A percentile compares a stretch with the other conserved stretches of the same genome.
Evolutionary conservation across 2,113 vertebrate species (phyloP).

Genomic region (Lepus europaeus): DNA sequence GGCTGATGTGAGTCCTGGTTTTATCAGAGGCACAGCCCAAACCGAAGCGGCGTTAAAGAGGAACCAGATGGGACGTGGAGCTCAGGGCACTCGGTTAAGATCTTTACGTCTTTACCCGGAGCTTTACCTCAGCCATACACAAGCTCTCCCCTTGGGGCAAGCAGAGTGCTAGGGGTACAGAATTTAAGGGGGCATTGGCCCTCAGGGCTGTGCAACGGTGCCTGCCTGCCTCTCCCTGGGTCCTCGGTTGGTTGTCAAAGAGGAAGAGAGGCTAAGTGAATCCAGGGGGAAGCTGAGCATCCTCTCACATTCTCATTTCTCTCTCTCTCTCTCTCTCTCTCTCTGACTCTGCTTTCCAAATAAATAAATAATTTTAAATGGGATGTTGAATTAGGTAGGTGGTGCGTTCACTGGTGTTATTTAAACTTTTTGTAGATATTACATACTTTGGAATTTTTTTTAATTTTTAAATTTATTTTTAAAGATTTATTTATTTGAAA

Average conservation of each 20-base stretch:
- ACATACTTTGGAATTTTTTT: no score
- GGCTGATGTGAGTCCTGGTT: not conserved
- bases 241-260: not conserved
- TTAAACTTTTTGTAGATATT: not conserved
- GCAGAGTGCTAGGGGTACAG: not conserved
- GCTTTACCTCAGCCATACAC: not conserved
- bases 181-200: not conserved
- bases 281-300: not conserved
- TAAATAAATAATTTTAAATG: not conserved
- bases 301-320: no score
- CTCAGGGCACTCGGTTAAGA: not conserved
- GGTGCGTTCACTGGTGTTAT: not conserved
- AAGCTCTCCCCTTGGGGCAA: not conserved
- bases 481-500: no score
- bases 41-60: not conserved
- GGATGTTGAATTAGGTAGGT: not conserved
- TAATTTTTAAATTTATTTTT: no score
- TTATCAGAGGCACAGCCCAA: slow-evolving; percentile 19
- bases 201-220: not conserved
- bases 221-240: not conserved
- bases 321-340: no score
- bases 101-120: not conserved
- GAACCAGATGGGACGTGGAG: not conserved
- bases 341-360: no score
- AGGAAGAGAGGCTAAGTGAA: not conserved